These are phyloP conservation scores for Stenodera caucasica DNA, from an alignment of 2,888 invertebrate genomes.

Conservation along the genomic window DNA sequence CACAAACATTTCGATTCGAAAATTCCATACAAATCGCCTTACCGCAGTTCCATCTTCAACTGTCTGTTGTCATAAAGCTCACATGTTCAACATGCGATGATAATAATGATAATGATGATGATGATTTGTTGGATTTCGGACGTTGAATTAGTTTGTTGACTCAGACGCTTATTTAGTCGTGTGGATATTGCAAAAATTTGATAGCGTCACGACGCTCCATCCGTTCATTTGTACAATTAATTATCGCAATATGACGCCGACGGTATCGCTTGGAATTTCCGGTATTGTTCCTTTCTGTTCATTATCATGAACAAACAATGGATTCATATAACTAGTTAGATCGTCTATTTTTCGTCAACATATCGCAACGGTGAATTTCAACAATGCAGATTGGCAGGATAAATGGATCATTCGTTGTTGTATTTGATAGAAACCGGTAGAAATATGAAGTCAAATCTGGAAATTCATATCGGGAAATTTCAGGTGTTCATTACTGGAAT, in stretches of 20 bases:
- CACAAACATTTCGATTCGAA: neutral
- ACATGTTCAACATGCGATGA: neutral
- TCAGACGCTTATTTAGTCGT: neutral
- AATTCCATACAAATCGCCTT: neutral
- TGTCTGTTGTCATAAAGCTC: neutral
- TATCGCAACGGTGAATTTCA: neutral
- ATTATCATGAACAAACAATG: slow-evolving; percentile 5
- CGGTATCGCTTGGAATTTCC: neutral
- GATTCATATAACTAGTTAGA: neutral
- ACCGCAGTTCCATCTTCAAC: neutral
- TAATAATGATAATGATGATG: too few relatives aligned
- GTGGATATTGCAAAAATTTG: too few relatives aligned
- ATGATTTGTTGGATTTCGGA: neutral
- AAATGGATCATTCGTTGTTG: neutral
- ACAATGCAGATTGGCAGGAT: neutral
- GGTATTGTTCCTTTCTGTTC: slow-evolving; percentile 3
- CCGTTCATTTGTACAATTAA: neutral
- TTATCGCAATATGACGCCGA: neutral
- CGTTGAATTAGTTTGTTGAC: neutral
- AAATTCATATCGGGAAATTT: neutral
- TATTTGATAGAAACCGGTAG: neutral
- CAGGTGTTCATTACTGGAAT: neutral
- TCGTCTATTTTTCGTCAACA: slow-evolving; percentile 7
- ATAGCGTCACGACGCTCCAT: neutral
- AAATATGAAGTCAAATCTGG: neutral